Evolutionary conservation across 2,797 vertebrate species (phyloP).

Genomic region (Sebastes matsubarae): DNA sequence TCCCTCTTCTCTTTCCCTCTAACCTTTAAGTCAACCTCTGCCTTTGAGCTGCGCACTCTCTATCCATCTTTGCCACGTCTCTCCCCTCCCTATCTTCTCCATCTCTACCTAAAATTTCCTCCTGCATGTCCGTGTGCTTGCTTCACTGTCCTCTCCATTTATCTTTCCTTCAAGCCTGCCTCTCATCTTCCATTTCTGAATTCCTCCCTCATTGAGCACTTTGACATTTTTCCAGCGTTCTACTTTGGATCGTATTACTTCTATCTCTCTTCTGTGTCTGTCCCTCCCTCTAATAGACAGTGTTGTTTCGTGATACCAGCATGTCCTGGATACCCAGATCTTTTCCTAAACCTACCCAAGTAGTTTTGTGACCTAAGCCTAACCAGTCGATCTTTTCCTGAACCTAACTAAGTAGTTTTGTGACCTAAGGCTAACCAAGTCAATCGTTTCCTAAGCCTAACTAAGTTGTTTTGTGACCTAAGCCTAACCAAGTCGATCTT

Average conservation of each 20-base stretch:
- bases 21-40: conserved; percentile 68
- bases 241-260: conserved; percentile 39
- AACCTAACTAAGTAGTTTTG: too few species aligned
- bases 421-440: too few species aligned
- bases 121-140: conserved; percentile 38
- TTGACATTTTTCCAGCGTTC: conserved; percentile 26
- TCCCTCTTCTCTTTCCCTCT: conserved; percentile 47
- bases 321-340: background rate
- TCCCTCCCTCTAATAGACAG: background rate
- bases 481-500: too few species aligned
- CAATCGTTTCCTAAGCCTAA: too few species aligned
- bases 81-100: conserved; percentile 46
- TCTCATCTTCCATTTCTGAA: conserved; percentile 34
- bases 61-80: conserved; percentile 61
- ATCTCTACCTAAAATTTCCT: conserved; percentile 59
- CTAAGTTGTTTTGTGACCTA: too few species aligned
- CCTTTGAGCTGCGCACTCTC: conserved; percentile 44
- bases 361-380: too few species aligned
- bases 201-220: conserved; percentile 46
- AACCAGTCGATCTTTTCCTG: too few species aligned
- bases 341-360: too few species aligned
- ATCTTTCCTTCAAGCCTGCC: conserved; percentile 44
- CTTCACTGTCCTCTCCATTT: conserved; percentile 60
- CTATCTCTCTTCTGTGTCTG: background rate
- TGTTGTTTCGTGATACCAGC: conserved; percentile 1